phyloP scores from a whole-genome alignment of 2,888 invertebrate species.

The Drosophila differens region DNA sequence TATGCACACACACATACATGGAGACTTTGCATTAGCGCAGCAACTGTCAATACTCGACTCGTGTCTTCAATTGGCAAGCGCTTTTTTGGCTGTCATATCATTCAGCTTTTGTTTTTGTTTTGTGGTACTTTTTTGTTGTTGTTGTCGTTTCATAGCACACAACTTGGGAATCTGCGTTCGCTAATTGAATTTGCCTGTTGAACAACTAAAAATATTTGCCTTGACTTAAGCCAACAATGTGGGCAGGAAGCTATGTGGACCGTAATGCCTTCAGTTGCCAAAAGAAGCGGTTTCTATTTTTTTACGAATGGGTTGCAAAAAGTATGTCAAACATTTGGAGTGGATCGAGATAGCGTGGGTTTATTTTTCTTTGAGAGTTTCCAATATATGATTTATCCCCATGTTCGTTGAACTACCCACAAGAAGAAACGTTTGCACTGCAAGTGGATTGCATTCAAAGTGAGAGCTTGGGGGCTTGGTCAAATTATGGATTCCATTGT shows the following conservation, averaged over 20 bases:
- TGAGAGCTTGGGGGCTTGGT: constrained; percentile 30
- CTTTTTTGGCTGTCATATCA: constrained; percentile 55
- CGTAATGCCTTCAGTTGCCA: constrained; percentile 12
- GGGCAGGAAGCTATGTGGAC: constrained; percentile 55
- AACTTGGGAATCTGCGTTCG: constrained; percentile 39
- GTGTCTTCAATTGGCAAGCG: constrained; percentile 55
- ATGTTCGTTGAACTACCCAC: not conserved
- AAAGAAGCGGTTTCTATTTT: constrained; percentile 19
- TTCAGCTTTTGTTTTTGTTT: constrained; percentile 48
- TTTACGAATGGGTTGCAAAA: constrained; percentile 32
- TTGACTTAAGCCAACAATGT: constrained; percentile 46
- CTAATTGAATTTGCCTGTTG: constrained; percentile 73
- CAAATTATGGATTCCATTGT: constrained; percentile 44
- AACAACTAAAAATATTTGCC: constrained; percentile 50
- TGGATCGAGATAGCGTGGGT: constrained; percentile 27
- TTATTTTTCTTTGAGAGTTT: constrained; percentile 16
- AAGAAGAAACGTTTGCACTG: not conserved
- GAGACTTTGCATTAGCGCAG: constrained; percentile 43
- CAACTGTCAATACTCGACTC: constrained; percentile 46
- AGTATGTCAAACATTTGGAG: constrained; percentile 46
- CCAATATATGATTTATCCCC: constrained; percentile 1
- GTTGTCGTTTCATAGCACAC: constrained; percentile 24
- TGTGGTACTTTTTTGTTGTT: not conserved
- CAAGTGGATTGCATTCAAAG: constrained; percentile 20
- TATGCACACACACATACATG: not conserved